Evolutionary conservation across 2,888 invertebrate species (phyloP), one percentile per base, ranked within the genome.

Genomic region (Erebia palarica): DNA sequence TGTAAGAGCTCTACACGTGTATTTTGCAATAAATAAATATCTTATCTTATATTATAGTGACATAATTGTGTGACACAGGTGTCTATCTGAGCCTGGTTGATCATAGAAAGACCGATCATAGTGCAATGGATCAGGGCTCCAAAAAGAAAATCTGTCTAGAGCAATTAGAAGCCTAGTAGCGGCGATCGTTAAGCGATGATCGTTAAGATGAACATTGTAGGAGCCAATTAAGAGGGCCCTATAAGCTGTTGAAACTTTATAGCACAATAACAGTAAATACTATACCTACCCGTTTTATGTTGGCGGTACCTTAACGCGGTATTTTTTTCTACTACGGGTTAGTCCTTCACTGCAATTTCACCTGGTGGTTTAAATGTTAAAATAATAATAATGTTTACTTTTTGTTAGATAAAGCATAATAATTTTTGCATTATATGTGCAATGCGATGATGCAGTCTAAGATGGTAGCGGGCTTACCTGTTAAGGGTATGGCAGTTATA

Each of bases 211-310:
- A 60, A 70, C 66, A 61, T 49, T 66, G 66, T 70, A 66, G 47
- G 55, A 55, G 68, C 75, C 75, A 75, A 75, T 75, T 73, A 75
- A 75, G 60, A 70, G 59, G 27, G 49, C 69, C 67, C 66, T 74
- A 67, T 64, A 66, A 73, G 68, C 68, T 73, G 69, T 75, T 73
- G 68, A 73, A 72, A 69, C 70, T 73, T 75, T 75, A 75, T 69
- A 71, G 71, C 53, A 59, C 67, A 70, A 73, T 72, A 49, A 59
- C 49, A 70, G 66, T 73, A 70, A 73, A 70, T 70, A 70, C 44
- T 67, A 27, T 61, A 65, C 58, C 60, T 55, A 47, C 53, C 58
- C 66, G 55, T 21, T 57, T 63, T 49, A 27, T 44, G 27, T 21
- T 14, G 58, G 18, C 42, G 18, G 44, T 47, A 58, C 10, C 16